Conservation (phyloP, 2,888 invertebrate genomes). For the Steinernema scapterisci region DNA sequence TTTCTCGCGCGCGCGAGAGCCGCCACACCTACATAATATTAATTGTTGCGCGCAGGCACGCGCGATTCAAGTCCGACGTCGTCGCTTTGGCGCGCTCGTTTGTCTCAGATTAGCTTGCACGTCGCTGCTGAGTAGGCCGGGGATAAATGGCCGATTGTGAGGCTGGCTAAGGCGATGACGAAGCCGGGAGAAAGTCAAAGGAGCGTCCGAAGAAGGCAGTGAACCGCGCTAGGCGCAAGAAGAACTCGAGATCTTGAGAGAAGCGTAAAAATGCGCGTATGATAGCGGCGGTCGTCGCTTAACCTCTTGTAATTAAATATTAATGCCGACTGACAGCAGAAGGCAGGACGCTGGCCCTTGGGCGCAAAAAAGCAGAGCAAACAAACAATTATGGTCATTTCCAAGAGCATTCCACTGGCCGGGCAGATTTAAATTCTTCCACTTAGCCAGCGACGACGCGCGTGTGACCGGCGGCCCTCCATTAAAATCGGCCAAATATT, state of each 20-base stretch:
- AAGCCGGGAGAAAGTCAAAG: background rate
- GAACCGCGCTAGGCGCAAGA: too few species aligned
- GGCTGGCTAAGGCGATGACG: background rate
- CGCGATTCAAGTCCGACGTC: slow-evolving; percentile 24
- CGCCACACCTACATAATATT: slow-evolving; percentile 32
- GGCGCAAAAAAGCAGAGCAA: slow-evolving; percentile 10
- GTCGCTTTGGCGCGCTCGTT: slow-evolving; percentile 23
- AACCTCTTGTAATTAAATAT: slow-evolving; percentile 20
- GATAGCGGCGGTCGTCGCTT: slow-evolving; percentile 10
- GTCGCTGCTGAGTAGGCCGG: slow-evolving; percentile 4
- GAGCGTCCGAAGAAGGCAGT: background rate
- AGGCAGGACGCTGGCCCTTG: background rate
- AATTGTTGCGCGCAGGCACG: slow-evolving; percentile 30
- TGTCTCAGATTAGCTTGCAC: slow-evolving; percentile 30
- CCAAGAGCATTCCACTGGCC: background rate
- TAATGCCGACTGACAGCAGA: slow-evolving; percentile 24
- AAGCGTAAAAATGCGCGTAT: background rate
- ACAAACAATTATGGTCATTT: slow-evolving; percentile 30
- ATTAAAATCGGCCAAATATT: slow-evolving; percentile 19
- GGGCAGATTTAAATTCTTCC: background rate
- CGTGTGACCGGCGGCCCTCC: slow-evolving; percentile 30
- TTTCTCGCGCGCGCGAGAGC: slow-evolving; percentile 29
- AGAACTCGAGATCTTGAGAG: too few species aligned
- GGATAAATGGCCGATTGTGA: background rate
- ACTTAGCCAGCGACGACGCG: background rate